Evolutionary conservation across 2,797 vertebrate species (phyloP).

Genomic region (Buceros bicornis): DNA sequence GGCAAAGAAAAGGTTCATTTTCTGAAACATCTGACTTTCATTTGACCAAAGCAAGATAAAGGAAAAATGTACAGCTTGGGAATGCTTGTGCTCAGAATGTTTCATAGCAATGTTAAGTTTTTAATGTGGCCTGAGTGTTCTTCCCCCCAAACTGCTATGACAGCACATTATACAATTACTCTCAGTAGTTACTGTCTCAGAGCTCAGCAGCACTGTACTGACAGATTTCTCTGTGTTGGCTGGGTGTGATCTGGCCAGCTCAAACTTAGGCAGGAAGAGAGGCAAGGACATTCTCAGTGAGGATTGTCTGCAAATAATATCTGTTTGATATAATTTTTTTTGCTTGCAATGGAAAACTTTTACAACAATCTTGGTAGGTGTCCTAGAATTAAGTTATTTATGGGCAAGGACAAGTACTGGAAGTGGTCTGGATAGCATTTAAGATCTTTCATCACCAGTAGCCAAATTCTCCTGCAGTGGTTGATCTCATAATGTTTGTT

Average conservation of each 20-base stretch:
- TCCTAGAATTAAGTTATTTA: neutral
- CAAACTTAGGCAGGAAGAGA: neutral
- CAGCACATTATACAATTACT: neutral
- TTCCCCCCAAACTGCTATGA: neutral
- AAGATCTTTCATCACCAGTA: neutral
- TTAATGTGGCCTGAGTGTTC: neutral
- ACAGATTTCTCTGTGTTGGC: rapidly evolving
- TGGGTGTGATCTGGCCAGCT: neutral
- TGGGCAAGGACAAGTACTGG: neutral
- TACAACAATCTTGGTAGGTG: neutral
- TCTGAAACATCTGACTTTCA: neutral
- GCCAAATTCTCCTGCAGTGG: neutral
- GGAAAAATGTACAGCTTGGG: neutral
- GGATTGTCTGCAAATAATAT: neutral
- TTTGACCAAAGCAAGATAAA: neutral
- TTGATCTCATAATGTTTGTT: neutral
- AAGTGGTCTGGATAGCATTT: neutral
- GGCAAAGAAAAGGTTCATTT: neutral
- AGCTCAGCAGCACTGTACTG: neutral
- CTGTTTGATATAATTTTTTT: neutral
- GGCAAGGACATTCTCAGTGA: neutral
- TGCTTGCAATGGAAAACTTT: neutral
- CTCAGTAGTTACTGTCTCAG: neutral
- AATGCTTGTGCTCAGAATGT: neutral
- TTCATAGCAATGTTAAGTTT: neutral